phyloP scores from a whole-genome alignment of 2,797 vertebrate genomes.

The Hippocampus kuda region DNA sequence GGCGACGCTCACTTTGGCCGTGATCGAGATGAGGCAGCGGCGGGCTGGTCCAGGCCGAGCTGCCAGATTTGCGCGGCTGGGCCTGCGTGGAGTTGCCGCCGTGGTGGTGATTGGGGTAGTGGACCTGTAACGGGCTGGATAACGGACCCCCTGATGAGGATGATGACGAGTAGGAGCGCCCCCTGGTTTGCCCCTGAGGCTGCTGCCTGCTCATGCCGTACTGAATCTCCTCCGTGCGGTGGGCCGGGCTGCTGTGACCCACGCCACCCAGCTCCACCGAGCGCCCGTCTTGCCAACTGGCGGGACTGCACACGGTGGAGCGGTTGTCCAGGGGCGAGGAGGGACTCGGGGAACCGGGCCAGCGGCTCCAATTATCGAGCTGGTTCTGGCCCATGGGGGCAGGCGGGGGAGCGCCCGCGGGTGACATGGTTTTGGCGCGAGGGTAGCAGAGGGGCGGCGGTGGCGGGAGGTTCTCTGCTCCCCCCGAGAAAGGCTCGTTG shows the following conservation, averaged over 20 bases:
- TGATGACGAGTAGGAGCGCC: slow-evolving; percentile 64
- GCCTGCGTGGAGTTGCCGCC: slow-evolving; percentile 34
- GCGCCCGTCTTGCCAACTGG: slow-evolving; percentile 65
- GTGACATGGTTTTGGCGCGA: slow-evolving; percentile 68
- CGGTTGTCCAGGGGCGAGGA: slow-evolving; percentile 71
- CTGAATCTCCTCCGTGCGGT: slow-evolving; percentile 71
- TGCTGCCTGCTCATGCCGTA: slow-evolving; percentile 70
- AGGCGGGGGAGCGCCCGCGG: slow-evolving; percentile 43
- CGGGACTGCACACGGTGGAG: slow-evolving; percentile 55
- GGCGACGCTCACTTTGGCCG: slow-evolving; percentile 71
- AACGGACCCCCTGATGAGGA: slow-evolving; percentile 64
- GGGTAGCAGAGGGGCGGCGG: slow-evolving; percentile 87
- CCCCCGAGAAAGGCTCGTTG: slow-evolving; percentile 83
- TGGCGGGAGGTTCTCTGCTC: slow-evolving; percentile 84
- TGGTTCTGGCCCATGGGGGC: slow-evolving; percentile 70
- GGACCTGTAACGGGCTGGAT: slow-evolving; percentile 62
- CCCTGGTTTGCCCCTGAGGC: slow-evolving; percentile 61
- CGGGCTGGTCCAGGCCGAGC: slow-evolving; percentile 46
- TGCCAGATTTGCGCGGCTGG: slow-evolving; percentile 42
- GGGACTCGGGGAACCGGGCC: slow-evolving; percentile 62
- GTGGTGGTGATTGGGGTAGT: slow-evolving; percentile 60
- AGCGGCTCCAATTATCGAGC: slow-evolving; percentile 75
- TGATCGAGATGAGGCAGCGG: slow-evolving; percentile 36
- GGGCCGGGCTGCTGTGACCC: slow-evolving; percentile 62
- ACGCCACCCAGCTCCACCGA: slow-evolving; percentile 59